Conservation (phyloP, 2,797 vertebrate genomes). For the Lacerta viridis region DNA sequence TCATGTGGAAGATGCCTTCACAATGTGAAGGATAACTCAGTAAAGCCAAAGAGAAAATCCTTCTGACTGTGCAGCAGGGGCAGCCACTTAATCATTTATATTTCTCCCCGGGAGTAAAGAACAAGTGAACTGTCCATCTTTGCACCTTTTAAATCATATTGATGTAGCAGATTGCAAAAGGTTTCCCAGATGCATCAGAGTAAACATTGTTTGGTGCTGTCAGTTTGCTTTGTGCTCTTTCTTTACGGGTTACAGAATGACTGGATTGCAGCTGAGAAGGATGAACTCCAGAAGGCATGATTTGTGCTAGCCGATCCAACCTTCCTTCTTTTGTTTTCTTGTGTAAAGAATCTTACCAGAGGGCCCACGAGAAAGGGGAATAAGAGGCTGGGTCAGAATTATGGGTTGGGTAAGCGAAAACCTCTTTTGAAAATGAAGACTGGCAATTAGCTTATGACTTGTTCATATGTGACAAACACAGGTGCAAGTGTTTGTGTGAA, state of each 20-base stretch:
- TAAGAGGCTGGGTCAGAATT: too few relatives aligned
- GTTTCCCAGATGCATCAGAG: conserved; percentile 36
- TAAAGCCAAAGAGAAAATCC: conserved; percentile 21
- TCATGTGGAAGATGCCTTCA: not conserved
- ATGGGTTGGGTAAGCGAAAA: too few relatives aligned
- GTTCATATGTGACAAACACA: too few relatives aligned
- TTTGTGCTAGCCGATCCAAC: not conserved
- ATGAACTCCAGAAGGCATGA: not conserved
- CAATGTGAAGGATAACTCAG: not conserved
- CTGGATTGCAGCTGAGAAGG: not conserved
- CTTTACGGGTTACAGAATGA: conserved; percentile 1
- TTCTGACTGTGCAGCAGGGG: conserved; percentile 1
- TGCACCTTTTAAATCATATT: conserved; percentile 38
- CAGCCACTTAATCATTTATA: conserved; percentile 38
- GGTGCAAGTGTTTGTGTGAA: too few relatives aligned
- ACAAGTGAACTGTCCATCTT: conserved; percentile 45
- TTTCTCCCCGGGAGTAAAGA: conserved; percentile 31
- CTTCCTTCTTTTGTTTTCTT: not conserved
- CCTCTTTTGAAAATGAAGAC: too few relatives aligned
- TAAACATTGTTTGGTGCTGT: conserved; percentile 12
- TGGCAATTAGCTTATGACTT: too few relatives aligned
- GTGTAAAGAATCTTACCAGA: not conserved
- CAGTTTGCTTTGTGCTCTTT: conserved; percentile 19
- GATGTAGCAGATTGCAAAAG: conserved; percentile 20
- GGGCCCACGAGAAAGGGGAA: not conserved